Conservation (phyloP, 2,113 vertebrate genomes). For the Blennius ocellaris region DNA sequence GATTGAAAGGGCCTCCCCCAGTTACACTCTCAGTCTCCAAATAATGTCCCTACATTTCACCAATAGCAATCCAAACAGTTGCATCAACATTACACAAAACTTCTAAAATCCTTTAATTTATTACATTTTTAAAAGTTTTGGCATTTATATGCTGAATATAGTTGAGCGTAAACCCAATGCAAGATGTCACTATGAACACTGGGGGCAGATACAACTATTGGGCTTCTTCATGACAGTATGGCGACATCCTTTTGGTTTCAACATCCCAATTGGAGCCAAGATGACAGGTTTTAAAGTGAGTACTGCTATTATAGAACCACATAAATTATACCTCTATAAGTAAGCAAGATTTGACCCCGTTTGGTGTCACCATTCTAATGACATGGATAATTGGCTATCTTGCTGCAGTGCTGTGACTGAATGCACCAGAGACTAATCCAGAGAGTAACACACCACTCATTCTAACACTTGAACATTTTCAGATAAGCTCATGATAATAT, state of each 20-base stretch:
- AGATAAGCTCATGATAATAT: too few species aligned
- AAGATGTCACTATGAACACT: not conserved
- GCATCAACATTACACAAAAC: not conserved
- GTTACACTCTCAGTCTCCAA: not conserved
- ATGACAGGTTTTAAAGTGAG: not conserved
- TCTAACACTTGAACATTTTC: too few species aligned
- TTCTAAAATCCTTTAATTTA: not conserved
- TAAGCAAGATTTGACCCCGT: too few species aligned
- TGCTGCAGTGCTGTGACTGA: not conserved
- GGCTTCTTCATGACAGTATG: not conserved
- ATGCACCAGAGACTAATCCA: constrained; percentile 22
- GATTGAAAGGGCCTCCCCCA: not conserved
- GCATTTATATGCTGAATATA: not conserved
- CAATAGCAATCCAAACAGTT: constrained; percentile 2
- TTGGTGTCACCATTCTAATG: too few species aligned
- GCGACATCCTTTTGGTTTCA: constrained; percentile 13
- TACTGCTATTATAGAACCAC: not conserved
- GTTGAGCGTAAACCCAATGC: not conserved
- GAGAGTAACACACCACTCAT: not conserved
- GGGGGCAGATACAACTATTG: not conserved
- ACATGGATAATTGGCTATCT: constrained; percentile 9
- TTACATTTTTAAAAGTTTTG: not conserved
- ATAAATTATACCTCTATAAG: not conserved
- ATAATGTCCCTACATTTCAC: not conserved
- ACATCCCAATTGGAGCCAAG: constrained; percentile 16